Base-by-base conservation (phyloP, 2,797 vertebrate species). In the Tangara arthus region DNA sequence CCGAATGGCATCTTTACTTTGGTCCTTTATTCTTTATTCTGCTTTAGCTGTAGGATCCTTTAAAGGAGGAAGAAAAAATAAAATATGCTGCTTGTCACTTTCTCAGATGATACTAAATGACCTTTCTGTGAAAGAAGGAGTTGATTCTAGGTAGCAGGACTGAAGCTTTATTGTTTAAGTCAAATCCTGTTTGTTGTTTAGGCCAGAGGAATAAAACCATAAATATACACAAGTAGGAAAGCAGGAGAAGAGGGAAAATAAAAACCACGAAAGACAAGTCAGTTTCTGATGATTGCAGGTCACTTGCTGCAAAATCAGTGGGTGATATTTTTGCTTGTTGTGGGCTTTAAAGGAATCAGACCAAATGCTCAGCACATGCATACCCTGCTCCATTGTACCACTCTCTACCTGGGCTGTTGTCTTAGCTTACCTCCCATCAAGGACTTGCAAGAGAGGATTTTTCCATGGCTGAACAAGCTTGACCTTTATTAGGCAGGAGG, bases 401-500 rank as follows among this genome's bases (percentile, higher is more conserved):
- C 32, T 60, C 28, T 9, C 3, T 70, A 28, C 79, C 59, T 73
- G 35, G 21, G 11, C 47, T 55, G 18, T 11, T 89, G n/a, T 72
- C 68, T 75, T n/a, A 39, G 11, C 27, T 94, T 84, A 42, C 35
- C 39, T 90, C 22, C 53, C 39, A 17, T 10, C 27, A 50, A 88
- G 42, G 41, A 63, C 66, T 84, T 92, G 28, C 14, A 90, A 75
- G 61, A 80, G 37, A 66, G 37, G 16, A 59, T 78, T 76, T 71
- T 73, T 70, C 55, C 37, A 60, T 79, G 65, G 47, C 61, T 93
- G 79, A 89, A 56, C 22, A 72, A 94, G 3, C 27, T 69, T 94
- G 72, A 52, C 39, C 82, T 91, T 76, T 60, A 41, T 85, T 63
- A 76, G 32, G 24, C 46, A 88, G 52, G 27, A 88, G 34, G 55